Base-by-base conservation (phyloP, 2,888 invertebrate species). In the Hyppa rectilinea region DNA sequence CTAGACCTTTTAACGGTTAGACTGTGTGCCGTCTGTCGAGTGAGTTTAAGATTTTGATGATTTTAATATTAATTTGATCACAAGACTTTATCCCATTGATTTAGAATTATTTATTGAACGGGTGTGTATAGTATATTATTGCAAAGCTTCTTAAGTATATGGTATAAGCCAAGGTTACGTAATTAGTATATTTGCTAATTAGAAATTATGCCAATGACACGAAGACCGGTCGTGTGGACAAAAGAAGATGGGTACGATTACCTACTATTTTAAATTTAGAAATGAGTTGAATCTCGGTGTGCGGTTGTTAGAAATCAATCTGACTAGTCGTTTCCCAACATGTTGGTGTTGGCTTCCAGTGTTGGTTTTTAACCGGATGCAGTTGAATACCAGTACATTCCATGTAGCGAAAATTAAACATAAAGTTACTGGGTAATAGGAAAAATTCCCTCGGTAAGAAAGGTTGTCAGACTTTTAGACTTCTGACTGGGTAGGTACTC, bases 141-240 rank as follows among this genome's bases (percentile, higher is more conserved):
- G 23, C 23, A 31, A 20, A 65, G 12, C 64, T 34, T 0, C 9
- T 49, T 7, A n/a, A n/a, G n/a, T n/a, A n/a, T n/a, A n/a, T n/a
- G n/a, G n/a, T n/a, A 23, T 6, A 40, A n/a, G n/a, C 26, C 26
- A 43, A 67, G 43, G 34, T 26, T 68, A 12, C 3, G 68, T 45
- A 65, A 64, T 67, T 43, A 43, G 10, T 14, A 20, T 26, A 67
- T 64, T 67, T 67, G 23, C 31, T 64, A 10, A 64, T 64, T 67
- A 43, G 31, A 20, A 43, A 43, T 38, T 58, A 12, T 20, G 4
- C 26, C 56, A 58, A 17, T 5, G 38, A n/a, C 26, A 10, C 34
- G 34, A 68, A n/a, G 26, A 26, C 43, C 68, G 68, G 64, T 43
- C 6, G 6, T 34, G 10, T 14, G 14, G 3, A 10, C 43, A 45